A percentile compares a stretch with the other conserved stretches of the same genome.
These are phyloP conservation scores for Drosophila watanabei DNA, from an alignment of 1,140 invertebrate genomes.

Conservation along the genomic window DNA sequence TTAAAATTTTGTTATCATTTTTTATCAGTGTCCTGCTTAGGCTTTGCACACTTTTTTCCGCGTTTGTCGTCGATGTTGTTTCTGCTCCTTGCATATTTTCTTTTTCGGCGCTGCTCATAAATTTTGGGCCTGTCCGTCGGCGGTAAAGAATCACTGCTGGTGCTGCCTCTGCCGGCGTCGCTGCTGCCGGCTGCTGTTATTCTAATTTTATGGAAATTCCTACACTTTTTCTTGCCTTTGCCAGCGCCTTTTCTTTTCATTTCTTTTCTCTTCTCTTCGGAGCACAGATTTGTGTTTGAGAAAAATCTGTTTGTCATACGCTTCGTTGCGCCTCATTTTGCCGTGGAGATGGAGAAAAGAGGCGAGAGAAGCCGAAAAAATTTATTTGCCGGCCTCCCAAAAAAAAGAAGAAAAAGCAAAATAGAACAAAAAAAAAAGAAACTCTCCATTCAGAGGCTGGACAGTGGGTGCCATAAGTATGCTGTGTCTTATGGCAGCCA, in stretches of 20 bases:
- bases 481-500: slow-evolving; percentile 20
- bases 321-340: slow-evolving; percentile 84
- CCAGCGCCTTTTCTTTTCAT: slow-evolving; percentile 39
- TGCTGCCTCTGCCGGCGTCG: slow-evolving; percentile 16
- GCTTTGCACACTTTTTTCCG: slow-evolving; percentile 32
- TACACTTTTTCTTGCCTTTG: slow-evolving; percentile 75
- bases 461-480: slow-evolving; percentile 60
- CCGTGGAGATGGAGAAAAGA: slow-evolving; percentile 43
- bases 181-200: slow-evolving; percentile 71
- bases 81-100: slow-evolving; percentile 59
- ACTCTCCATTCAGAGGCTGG: slow-evolving; percentile 70
- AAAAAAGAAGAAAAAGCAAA: slow-evolving; percentile 9
- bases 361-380: slow-evolving; percentile 39
- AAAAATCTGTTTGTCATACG: slow-evolving; percentile 84
- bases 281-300: slow-evolving; percentile 82
- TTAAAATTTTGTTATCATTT: neutral
- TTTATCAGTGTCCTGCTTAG: slow-evolving; percentile 9
- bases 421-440: slow-evolving; percentile 13
- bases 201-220: slow-evolving; percentile 85
- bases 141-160: slow-evolving; percentile 77
- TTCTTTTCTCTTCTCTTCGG: slow-evolving; percentile 74
- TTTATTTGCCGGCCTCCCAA: slow-evolving; percentile 61
- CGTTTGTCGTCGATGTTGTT: slow-evolving; percentile 30
- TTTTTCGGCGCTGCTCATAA: slow-evolving; percentile 75
- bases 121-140: slow-evolving; percentile 67